Conservation (phyloP, 2,113 vertebrate genomes). For the Mesitornis unicolor region DNA sequence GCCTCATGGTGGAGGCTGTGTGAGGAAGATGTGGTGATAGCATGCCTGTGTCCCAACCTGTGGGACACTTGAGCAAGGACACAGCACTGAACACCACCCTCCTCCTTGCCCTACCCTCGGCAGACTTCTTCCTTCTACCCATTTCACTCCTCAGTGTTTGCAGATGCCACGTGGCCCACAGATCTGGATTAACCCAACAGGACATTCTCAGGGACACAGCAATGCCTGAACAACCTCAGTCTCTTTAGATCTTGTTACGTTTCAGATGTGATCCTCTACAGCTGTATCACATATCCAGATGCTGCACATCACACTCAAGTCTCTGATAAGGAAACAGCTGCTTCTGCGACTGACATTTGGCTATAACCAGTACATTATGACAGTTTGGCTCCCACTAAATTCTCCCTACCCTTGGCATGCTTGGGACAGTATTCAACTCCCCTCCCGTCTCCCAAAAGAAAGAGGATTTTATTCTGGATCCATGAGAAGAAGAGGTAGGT, state of each 20-base stretch:
- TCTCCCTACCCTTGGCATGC: not conserved
- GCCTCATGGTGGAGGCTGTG: accelerated
- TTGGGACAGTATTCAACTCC: not conserved
- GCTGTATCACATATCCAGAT: not conserved
- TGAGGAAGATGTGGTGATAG: not conserved
- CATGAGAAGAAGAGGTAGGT: not conserved
- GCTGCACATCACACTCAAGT: not conserved
- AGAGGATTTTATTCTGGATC: not conserved
- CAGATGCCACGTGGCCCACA: not conserved
- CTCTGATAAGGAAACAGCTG: conserved; percentile 9
- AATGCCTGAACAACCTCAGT: not conserved
- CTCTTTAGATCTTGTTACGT: not conserved
- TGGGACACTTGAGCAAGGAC: accelerated
- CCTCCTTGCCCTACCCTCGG: not conserved
- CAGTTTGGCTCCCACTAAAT: not conserved
- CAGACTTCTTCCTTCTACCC: not conserved
- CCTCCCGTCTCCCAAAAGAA: not conserved
- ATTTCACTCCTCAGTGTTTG: accelerated
- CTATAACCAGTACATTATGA: not conserved
- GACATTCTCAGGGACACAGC: not conserved
- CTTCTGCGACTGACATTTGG: not conserved
- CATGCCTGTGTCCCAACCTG: accelerated
- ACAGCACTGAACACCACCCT: accelerated
- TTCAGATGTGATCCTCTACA: not conserved
- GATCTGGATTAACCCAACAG: not conserved